Evolutionary conservation across 2,888 invertebrate genomes (phyloP), one percentile per base, ranked within the genome.

Genomic region (Orthosia gracilis): DNA sequence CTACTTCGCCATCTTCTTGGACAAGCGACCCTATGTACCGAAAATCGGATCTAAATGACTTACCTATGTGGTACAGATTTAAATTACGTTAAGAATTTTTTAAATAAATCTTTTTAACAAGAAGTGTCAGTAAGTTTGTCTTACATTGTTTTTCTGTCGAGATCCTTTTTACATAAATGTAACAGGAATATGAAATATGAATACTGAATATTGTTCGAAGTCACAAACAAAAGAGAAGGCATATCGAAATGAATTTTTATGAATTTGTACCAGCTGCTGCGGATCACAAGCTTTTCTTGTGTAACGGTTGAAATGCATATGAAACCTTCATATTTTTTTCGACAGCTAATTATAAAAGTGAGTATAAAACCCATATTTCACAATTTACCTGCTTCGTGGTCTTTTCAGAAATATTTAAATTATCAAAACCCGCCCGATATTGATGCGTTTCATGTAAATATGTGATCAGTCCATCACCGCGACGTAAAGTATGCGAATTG

Each of bases 401-500:
- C 3, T 76, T 80, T 83, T 85, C 73, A 82, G 73, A 71, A 76
- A 73, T 70, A 80, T 73, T 62, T 26, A 26, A 79, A 84, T 83
- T 77, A 73, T 61, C 31, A 77, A 59, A 45, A 0, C 26, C 21
- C 0, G 26, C 18, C 71, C 71, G 17, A 69, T 80, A 88, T 84
- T 84, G 80, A 92, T 91, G 86, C 88, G 72, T 85, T 80, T 83
- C 88, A 90, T 89, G 89, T 88, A 88, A 88, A 89, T 88, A 88
- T 85, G 86, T 89, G 85, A 89, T 89, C 88, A 88, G 86, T 87
- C 84, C 83, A 77, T 79, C 70, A 68, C 59, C 50, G 69, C 49
- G 23, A 88, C 89, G 86, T 84, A 61, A 59, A 80, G 90, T 87
- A 91, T 91, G 82, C 80, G 83, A 90, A 93, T 90, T 69, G 76